These are phyloP conservation scores for Caenorhabditis sp. DNA, from an alignment of 2,888 invertebrate genomes.

Conservation along the genomic window DNA sequence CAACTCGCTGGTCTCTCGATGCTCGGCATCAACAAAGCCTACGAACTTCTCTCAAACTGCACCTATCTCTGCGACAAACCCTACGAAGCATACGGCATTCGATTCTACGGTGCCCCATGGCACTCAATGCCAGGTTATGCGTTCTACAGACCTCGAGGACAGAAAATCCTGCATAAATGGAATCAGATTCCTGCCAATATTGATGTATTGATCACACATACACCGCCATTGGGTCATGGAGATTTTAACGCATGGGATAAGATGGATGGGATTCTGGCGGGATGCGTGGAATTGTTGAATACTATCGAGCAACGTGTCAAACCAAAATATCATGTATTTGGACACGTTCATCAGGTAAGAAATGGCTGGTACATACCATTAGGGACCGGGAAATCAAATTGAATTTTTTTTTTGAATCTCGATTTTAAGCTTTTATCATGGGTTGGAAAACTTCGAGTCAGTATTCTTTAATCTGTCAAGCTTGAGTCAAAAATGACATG, in stretches of 20 bases:
- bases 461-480: too few relatives aligned
- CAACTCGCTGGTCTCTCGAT: slow-evolving; percentile 63
- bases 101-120: slow-evolving; percentile 70
- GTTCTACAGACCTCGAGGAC: slow-evolving; percentile 75
- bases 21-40: slow-evolving; percentile 68
- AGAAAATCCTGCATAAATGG: slow-evolving; percentile 82
- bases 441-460: too few relatives aligned
- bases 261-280: slow-evolving; percentile 76
- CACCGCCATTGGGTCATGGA: slow-evolving; percentile 83
- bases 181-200: slow-evolving; percentile 80
- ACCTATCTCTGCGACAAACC: slow-evolving; percentile 65
- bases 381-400: too few relatives aligned
- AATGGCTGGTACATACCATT: neutral
- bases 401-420: too few relatives aligned
- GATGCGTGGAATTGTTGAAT: slow-evolving; percentile 82
- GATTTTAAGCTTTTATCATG: too few relatives aligned
- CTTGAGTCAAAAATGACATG: too few relatives aligned
- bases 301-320: slow-evolving; percentile 82
- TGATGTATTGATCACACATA: slow-evolving; percentile 84
- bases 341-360: slow-evolving; percentile 83
- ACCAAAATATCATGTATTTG: slow-evolving; percentile 84
- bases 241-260: slow-evolving; percentile 77
- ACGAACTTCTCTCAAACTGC: slow-evolving; percentile 69
- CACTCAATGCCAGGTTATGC: slow-evolving; percentile 71
- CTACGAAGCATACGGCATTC: slow-evolving; percentile 66